Conservation (phyloP, 2,113 vertebrate genomes). For the Cercopithecus mona region DNA sequence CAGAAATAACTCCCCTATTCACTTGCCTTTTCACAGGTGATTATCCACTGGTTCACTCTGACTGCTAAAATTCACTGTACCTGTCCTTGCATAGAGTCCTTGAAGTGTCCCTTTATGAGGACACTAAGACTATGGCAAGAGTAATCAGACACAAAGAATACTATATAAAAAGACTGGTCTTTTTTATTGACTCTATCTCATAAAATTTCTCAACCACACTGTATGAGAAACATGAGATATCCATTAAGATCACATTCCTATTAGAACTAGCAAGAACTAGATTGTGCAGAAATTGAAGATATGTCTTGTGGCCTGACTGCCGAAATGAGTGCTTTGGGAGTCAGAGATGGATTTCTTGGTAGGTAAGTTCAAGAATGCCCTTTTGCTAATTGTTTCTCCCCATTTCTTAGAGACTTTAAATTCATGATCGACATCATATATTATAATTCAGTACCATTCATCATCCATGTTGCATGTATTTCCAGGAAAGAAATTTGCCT, state of each 20-base stretch:
- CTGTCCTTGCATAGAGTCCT: neutral
- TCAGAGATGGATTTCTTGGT: neutral
- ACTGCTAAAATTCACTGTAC: neutral
- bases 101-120: neutral
- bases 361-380: neutral
- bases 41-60: neutral
- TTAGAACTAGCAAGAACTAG: neutral
- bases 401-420: conserved; percentile 51
- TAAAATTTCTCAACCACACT: neutral
- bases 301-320: neutral
- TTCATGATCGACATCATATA: neutral
- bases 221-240: neutral
- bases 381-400: conserved; percentile 45
- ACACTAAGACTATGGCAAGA: neutral
- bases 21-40: neutral
- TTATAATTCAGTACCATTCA: conserved; percentile 19
- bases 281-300: conserved; percentile 51
- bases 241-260: conserved; percentile 10
- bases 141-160: neutral
- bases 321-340: neutral
- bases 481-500: neutral
- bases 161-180: neutral
- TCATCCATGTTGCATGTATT: conserved; percentile 46
- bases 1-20: neutral
- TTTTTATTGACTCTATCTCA: neutral